Evolutionary conservation across 2,113 vertebrate species (phyloP).

Genomic region (Turnix velox): DNA sequence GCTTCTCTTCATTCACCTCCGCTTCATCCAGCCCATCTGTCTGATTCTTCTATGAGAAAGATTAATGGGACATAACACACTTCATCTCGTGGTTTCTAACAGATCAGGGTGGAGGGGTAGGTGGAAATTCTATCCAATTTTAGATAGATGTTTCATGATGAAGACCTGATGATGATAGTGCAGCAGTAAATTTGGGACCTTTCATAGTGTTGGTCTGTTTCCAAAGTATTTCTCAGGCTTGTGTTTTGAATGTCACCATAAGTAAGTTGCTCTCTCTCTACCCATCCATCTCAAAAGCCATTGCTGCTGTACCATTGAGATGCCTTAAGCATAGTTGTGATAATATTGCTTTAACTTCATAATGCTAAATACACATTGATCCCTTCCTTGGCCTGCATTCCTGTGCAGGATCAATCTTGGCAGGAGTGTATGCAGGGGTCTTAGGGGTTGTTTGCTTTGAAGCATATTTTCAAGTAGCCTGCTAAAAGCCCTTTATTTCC

Average conservation of each 20-base stretch:
- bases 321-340: neutral
- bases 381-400: neutral
- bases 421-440: neutral
- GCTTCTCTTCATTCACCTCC: slow-evolving; percentile 65
- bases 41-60: slow-evolving; percentile 52
- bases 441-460: neutral
- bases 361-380: neutral
- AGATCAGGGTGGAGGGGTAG: slow-evolving; percentile 59
- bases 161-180: slow-evolving; percentile 49
- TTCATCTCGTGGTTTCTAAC: slow-evolving; percentile 46
- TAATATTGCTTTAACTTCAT: neutral
- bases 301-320: slow-evolving; percentile 7
- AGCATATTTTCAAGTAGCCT: slow-evolving; percentile 19
- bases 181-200: slow-evolving; percentile 62
- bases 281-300: slow-evolving; percentile 25
- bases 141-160: slow-evolving; percentile 56
- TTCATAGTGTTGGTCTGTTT: slow-evolving; percentile 53
- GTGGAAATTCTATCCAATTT: slow-evolving; percentile 61
- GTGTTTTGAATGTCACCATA: slow-evolving; percentile 56
- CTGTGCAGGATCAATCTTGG: neutral
- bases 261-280: slow-evolving; percentile 42
- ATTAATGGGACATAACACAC: slow-evolving; percentile 61
- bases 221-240: slow-evolving; percentile 53
- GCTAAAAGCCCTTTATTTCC: neutral
- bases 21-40: slow-evolving; percentile 67